These are phyloP conservation scores for Onychorhynchus coronatus DNA, from an alignment of 2,113 vertebrate species.

Conservation along the genomic window DNA sequence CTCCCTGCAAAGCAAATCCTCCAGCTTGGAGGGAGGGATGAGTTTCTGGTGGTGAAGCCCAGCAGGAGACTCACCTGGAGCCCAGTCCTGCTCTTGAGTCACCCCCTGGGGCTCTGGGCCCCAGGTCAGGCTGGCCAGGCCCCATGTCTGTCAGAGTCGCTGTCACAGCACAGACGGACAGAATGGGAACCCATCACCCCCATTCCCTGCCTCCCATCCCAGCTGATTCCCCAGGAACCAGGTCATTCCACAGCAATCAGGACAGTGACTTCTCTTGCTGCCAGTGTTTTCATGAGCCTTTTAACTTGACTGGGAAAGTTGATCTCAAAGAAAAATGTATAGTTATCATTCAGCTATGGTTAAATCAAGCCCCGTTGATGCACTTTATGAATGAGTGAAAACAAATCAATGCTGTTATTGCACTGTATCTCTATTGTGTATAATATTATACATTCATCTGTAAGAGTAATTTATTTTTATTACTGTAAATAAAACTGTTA, in stretches of 20 bases:
- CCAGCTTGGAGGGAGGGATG: not conserved
- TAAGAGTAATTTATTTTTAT: conserved; percentile 82
- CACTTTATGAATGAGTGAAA: conserved; percentile 67
- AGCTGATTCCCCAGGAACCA: not conserved
- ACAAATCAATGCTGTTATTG: conserved; percentile 62
- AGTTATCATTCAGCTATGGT: not conserved
- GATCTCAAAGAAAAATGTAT: not conserved
- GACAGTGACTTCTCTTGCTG: not conserved
- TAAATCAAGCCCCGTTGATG: conserved; percentile 50
- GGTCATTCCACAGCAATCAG: not conserved
- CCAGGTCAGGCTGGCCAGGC: not conserved
- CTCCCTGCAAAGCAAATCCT: not conserved
- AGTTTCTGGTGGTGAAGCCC: not conserved
- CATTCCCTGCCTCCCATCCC: not conserved
- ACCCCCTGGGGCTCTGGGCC: not conserved
- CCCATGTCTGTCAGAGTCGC: rapidly evolving
- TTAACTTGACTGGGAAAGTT: not conserved
- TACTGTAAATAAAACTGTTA: conserved; percentile 76
- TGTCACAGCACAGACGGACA: not conserved
- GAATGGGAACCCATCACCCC: rapidly evolving
- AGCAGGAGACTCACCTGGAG: not conserved
- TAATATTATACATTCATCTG: conserved; percentile 75
- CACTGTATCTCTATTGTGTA: conserved; percentile 72
- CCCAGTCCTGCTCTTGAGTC: not conserved
- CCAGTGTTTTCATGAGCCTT: not conserved